Evolutionary conservation across 2,888 invertebrate genomes (phyloP).

Genomic region (Lissocephala sabroskyi): DNA sequence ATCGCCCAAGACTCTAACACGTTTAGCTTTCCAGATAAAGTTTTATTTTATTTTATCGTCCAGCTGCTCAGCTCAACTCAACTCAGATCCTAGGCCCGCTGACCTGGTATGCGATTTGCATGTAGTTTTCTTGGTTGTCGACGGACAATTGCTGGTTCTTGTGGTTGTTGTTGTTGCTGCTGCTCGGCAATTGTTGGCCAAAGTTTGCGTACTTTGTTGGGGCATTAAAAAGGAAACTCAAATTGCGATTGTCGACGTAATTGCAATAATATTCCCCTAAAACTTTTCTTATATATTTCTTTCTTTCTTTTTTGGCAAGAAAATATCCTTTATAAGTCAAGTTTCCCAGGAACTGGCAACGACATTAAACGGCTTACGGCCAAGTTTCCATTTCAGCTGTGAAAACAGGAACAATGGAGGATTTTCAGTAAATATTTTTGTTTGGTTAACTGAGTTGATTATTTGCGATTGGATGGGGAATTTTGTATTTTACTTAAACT

Average conservation of each 20-base stretch:
- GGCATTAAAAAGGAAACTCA: neutral
- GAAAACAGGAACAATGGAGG: no score
- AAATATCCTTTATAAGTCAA: no score
- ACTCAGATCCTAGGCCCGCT: conserved; percentile 24
- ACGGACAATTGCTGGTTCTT: conserved; percentile 26
- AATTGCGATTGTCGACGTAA: conserved; percentile 46
- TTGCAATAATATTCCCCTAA: conserved; percentile 49
- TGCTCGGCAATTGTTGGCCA: conserved; percentile 58
- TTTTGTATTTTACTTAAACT: no score
- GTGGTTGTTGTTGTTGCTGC: conserved; percentile 10
- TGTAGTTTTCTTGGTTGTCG: conserved; percentile 36
- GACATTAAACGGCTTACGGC: no score
- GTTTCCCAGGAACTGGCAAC: no score
- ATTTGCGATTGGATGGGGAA: no score
- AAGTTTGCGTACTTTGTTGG: conserved; percentile 39
- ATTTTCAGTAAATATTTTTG: no score
- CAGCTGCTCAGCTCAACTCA: conserved; percentile 20
- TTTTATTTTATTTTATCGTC: conserved; percentile 33
- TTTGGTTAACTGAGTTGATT: no score
- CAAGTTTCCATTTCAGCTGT: no score
- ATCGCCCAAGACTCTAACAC: conserved; percentile 28
- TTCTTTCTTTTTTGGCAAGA: no score
- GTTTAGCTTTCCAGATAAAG: conserved; percentile 52
- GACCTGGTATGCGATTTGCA: conserved; percentile 65
- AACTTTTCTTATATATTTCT: no score